phyloP scores from a whole-genome alignment of 1,140 invertebrate genomes.

The Leptinotarsa defecta region DNA sequence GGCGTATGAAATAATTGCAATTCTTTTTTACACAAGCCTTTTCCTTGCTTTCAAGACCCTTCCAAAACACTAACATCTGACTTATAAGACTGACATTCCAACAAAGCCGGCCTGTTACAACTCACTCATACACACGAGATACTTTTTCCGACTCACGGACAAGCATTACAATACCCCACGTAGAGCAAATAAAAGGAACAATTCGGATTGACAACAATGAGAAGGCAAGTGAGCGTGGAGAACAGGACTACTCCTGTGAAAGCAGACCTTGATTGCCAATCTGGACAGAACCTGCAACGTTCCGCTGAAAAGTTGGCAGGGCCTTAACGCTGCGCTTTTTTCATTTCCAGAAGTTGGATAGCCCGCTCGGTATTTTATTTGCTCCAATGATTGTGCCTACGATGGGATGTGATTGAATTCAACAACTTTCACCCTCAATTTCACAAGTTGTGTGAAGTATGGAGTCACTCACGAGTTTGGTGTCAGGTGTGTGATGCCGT shows the following conservation, averaged over 20 bases:
- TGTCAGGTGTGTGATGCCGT: not conserved
- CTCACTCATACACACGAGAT: not conserved
- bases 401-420: not conserved
- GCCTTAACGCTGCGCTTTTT: not conserved
- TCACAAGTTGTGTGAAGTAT: not conserved
- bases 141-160: constrained; percentile 12
- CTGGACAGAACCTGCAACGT: constrained; percentile 2
- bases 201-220: constrained; percentile 20
- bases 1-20: too few species aligned
- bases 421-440: not conserved
- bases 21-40: too few species aligned
- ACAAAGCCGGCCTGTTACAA: constrained; percentile 12
- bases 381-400: not conserved
- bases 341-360: constrained; percentile 2
- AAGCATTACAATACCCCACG: constrained; percentile 18
- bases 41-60: too few species aligned
- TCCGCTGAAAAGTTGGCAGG: not conserved
- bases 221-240: constrained; percentile 12
- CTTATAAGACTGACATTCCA: not conserved
- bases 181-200: constrained; percentile 22
- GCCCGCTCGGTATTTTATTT: not conserved
- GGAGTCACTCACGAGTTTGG: too few species aligned
- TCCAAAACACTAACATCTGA: not conserved
- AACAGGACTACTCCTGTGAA: not conserved
- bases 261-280: constrained; percentile 22